These are phyloP conservation scores for Tragelaphus imberbis DNA, from an alignment of 2,113 vertebrate species.

Conservation along the genomic window DNA sequence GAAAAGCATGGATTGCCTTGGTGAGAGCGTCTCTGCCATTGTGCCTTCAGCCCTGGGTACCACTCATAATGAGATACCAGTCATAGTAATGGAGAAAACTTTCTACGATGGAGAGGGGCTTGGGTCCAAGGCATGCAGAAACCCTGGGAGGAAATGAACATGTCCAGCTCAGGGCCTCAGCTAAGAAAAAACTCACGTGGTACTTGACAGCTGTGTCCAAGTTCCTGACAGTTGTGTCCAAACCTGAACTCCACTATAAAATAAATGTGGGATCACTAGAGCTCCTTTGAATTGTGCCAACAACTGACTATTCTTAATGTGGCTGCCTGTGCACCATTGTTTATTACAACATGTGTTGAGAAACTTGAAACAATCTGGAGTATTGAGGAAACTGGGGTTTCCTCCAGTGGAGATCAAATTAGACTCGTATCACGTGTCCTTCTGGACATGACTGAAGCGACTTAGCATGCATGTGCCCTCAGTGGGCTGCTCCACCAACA, in stretches of 20 bases:
- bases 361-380: neutral
- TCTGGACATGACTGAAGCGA: neutral
- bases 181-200: neutral
- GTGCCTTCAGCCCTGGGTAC: neutral
- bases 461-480: neutral
- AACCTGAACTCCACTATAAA: neutral
- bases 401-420: neutral
- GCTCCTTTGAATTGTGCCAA: neutral
- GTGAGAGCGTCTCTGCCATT: neutral
- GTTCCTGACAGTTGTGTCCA: too few species aligned
- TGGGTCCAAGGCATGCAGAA: neutral
- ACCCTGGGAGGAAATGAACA: neutral
- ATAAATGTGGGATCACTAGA: neutral
- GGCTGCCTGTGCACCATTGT: neutral
- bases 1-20: neutral
- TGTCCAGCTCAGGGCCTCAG: neutral
- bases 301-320: neutral
- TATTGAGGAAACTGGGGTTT: neutral
- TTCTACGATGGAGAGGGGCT: fast-evolving
- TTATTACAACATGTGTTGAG: neutral
- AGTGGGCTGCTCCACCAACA: neutral
- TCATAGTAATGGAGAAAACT: neutral
- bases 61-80: neutral
- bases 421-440: neutral
- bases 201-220: neutral